These are phyloP conservation scores for Gorsachius goisagi DNA, from an alignment of 2,113 vertebrate genomes.

Conservation along the genomic window DNA sequence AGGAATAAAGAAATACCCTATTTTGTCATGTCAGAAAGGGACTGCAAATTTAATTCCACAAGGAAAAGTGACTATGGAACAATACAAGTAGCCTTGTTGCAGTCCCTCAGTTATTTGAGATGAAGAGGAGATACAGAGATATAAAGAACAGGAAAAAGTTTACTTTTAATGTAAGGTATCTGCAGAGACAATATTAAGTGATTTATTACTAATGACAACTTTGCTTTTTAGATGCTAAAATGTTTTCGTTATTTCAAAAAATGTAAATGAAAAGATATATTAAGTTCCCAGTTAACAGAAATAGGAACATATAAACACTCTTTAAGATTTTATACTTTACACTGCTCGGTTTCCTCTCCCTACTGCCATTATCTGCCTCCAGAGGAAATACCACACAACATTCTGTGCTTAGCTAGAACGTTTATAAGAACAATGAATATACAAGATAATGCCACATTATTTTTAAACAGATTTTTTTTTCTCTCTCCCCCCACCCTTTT, in stretches of 20 bases:
- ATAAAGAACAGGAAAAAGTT: neutral
- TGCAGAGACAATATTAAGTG: neutral
- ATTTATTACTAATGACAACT: neutral
- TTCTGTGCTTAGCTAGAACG: neutral
- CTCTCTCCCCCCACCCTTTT: too few relatives aligned
- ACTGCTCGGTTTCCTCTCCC: neutral
- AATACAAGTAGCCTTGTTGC: neutral
- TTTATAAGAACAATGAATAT: neutral
- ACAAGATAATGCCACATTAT: neutral
- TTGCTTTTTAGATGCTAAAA: neutral
- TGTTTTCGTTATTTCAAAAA: neutral
- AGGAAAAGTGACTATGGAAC: neutral
- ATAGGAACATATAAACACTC: neutral
- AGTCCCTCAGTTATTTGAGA: neutral
- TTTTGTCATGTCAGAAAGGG: neutral
- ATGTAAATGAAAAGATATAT: neutral
- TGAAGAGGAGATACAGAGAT: neutral
- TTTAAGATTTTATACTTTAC: neutral
- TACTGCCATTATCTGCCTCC: neutral
- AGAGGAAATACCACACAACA: neutral
- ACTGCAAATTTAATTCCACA: neutral
- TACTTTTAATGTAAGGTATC: neutral
- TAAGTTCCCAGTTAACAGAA: neutral
- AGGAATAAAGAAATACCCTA: neutral
- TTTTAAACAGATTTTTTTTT: neutral